A percentile compares a stretch with the other conserved stretches of the same genome.
phyloP scores from a whole-genome alignment of 2,113 vertebrate species.

The Motacilla tschutschensis region DNA sequence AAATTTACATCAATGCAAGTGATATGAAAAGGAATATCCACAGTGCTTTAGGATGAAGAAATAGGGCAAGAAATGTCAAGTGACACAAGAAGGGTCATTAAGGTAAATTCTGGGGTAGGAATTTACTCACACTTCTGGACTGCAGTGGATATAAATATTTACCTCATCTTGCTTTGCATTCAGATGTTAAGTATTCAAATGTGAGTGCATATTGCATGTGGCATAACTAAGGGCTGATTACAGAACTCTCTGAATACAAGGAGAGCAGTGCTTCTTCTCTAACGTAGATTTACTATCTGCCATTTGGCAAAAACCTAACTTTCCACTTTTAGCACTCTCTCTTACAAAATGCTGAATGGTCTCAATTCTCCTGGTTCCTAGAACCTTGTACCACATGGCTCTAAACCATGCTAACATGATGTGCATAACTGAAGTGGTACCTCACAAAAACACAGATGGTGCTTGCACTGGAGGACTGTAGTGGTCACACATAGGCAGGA shows the following conservation, averaged over 20 bases:
- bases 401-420: background rate
- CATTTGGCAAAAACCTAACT: background rate
- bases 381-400: background rate
- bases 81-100: background rate
- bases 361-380: constrained; percentile 1
- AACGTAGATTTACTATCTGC: background rate
- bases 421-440: background rate
- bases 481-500: background rate
- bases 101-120: background rate
- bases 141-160: background rate
- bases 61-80: background rate
- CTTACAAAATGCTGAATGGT: background rate
- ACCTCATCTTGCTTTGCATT: background rate
- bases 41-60: background rate
- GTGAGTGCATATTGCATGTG: background rate
- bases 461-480: background rate
- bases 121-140: background rate
- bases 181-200: background rate
- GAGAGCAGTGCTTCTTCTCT: background rate
- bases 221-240: background rate
- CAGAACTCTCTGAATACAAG: background rate
- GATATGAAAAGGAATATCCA: background rate
- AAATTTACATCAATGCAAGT: background rate
- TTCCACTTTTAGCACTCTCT: background rate
- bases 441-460: background rate